Percentiles rank a stretch among this genome's conserved stretches.
phyloP scores from a whole-genome alignment of 2,797 vertebrate genomes.

The Danio kyathit region DNA sequence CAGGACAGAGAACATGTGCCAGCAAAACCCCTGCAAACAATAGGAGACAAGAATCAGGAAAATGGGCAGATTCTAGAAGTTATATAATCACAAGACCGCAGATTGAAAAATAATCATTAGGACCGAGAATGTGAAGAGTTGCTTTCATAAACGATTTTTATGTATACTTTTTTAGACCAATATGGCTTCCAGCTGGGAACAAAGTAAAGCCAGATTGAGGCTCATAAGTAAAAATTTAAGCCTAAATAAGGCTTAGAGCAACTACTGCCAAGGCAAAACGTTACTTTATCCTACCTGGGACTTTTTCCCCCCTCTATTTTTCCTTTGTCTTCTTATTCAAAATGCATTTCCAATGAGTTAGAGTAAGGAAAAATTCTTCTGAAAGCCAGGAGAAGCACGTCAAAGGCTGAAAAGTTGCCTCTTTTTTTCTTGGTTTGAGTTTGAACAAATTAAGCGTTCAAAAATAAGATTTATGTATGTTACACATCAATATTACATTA shows the following conservation, averaged over 20 bases:
- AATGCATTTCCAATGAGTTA: slow-evolving; percentile 29
- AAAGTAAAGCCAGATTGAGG: slow-evolving; percentile 14
- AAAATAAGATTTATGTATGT: not conserved
- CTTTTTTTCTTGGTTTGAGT: not conserved
- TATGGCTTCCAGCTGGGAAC: slow-evolving; percentile 29
- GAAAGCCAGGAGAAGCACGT: not conserved
- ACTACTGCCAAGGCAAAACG: slow-evolving; percentile 33
- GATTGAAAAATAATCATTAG: slow-evolving; percentile 34
- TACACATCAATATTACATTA: too few relatives aligned
- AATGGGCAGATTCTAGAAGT: slow-evolving; percentile 17
- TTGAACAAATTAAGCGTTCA: not conserved
- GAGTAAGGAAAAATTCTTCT: not conserved
- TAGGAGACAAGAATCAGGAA: slow-evolving; percentile 1
- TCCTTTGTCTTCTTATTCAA: slow-evolving; percentile 16
- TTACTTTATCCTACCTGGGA: slow-evolving; percentile 34
- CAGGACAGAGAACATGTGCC: slow-evolving; percentile 5
- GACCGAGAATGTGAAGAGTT: slow-evolving; percentile 32
- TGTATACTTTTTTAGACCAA: slow-evolving; percentile 3
- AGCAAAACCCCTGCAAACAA: slow-evolving; percentile 16
- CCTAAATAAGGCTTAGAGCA: slow-evolving; percentile 6
- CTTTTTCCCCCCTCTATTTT: not conserved
- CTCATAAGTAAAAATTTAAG: not conserved
- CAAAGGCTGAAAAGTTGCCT: not conserved
- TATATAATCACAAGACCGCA: slow-evolving; percentile 24
- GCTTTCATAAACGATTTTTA: slow-evolving; percentile 29